Base-by-base conservation (phyloP, 2,888 invertebrate species). In the Scaptomyza caliginosa region DNA sequence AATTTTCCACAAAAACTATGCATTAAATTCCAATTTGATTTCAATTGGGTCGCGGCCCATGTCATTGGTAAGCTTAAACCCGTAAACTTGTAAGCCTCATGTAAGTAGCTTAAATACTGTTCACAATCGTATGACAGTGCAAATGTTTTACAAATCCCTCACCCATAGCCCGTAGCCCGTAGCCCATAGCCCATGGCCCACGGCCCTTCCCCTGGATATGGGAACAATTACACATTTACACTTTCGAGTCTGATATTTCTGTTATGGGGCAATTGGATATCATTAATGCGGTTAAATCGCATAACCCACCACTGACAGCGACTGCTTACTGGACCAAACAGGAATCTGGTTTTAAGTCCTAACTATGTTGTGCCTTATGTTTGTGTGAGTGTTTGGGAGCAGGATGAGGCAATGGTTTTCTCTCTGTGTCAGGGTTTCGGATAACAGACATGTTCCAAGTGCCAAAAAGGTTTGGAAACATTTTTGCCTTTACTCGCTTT, bases 261-360 rank as follows among this genome's bases (percentile, higher is more conserved):
- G 19, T 45, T 24, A 34, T 30, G n/a, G 26, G 19, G 56, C 50
- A 43, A 46, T 55, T 59, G 65, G 71, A 60, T 62, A 79, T 63
- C 75, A 75, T 86, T 83, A 83, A 75, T 86, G 79, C 43, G 80
- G 83, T 86, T 86, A 68, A 86, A 58, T 60, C 67, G 70, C 64
- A 60, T 77, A 74, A 66, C 67, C 67, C 60, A 16, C 46, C 54
- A 43, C 63, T 76, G 65, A 50, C 65, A 48, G 64, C 26, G 40
- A 19, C 49, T 50, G 49, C 52, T 63, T 71, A 50, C 54, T 46
- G 54, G 19, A 39, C 67, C 55, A 17, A 52, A 39, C 13, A 16
- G 42, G 26, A 26, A 58, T 43, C 43, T 55, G 21, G 4, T 17
- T 36, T 34, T 55, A 17, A 8, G 19, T n/a, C 23, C 13, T 26